Evolutionary conservation across 2,888 invertebrate genomes (phyloP).

Genomic region (Rutpela maculata): DNA sequence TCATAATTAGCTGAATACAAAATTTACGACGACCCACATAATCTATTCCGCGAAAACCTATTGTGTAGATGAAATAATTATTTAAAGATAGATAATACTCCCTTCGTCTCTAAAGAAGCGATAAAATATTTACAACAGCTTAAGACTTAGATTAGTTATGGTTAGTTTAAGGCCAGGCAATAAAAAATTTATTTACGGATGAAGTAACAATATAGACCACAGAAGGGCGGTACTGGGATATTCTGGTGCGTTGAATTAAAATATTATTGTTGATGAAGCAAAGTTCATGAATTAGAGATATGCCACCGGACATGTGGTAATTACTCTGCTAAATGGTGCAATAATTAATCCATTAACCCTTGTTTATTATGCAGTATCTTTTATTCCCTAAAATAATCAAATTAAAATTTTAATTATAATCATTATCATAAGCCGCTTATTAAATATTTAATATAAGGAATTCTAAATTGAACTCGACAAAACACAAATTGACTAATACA

Average conservation of each 20-base stretch:
- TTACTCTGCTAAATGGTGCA: slow-evolving; percentile 29
- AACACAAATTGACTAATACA: too few species aligned
- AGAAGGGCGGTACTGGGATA: not conserved
- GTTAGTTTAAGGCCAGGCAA: slow-evolving; percentile 17
- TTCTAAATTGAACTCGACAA: too few species aligned
- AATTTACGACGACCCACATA: slow-evolving; percentile 12
- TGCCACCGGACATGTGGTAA: slow-evolving; percentile 38
- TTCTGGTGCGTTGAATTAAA: slow-evolving; percentile 27
- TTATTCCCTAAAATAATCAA: slow-evolving; percentile 6
- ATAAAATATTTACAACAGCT: slow-evolving; percentile 20
- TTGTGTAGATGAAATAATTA: slow-evolving; percentile 19
- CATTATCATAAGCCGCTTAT: not conserved
- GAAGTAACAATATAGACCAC: slow-evolving; percentile 7
- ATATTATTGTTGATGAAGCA: slow-evolving; percentile 33
- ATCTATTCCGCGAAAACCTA: slow-evolving; percentile 19
- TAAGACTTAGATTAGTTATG: slow-evolving; percentile 21
- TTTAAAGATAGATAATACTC: slow-evolving; percentile 4
- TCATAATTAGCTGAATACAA: slow-evolving; percentile 20
- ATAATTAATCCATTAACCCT: slow-evolving; percentile 29
- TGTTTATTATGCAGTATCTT: slow-evolving; percentile 24
- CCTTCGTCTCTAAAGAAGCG: slow-evolving; percentile 5
- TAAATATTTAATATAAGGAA: not conserved
- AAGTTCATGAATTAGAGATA: slow-evolving; percentile 37
- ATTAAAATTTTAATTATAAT: not conserved
- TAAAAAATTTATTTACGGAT: slow-evolving; percentile 23